Conservation (phyloP, 2,797 vertebrate genomes). For the Lacerta bilineata region DNA sequence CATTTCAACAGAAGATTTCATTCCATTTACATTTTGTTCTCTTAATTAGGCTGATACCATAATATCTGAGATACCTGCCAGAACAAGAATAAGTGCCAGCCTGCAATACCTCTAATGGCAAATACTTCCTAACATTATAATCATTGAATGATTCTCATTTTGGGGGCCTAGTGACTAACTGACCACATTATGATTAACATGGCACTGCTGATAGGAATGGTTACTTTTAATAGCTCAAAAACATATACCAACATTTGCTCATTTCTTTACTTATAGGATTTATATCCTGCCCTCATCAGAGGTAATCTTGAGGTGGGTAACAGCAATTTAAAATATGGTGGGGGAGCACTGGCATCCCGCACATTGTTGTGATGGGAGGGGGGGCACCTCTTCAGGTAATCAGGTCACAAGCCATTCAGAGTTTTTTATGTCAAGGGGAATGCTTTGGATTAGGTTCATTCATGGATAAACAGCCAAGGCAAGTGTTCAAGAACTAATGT, state of each 20-base stretch:
- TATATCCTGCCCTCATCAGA: too few species aligned
- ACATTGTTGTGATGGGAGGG: too few species aligned
- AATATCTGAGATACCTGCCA: neutral
- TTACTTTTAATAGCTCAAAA: neutral
- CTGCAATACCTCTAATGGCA: neutral
- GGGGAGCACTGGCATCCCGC: too few species aligned
- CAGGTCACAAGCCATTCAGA: too few species aligned
- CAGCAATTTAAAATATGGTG: too few species aligned
- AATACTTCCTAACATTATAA: neutral
- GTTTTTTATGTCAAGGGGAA: too few species aligned
- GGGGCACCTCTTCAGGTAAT: too few species aligned
- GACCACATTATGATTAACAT: neutral
- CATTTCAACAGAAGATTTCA: neutral
- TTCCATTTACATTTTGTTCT: neutral
- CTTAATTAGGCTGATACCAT: neutral
- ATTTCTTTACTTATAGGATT: constrained; percentile 1
- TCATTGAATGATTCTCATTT: neutral
- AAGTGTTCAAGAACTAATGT: too few species aligned
- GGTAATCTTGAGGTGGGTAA: too few species aligned
- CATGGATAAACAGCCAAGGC: too few species aligned
- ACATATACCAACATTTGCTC: neutral
- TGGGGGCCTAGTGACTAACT: neutral
- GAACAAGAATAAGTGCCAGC: neutral
- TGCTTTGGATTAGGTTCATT: too few species aligned
- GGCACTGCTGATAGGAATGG: neutral